Conservation (phyloP, 2,888 invertebrate species). For the Mamestra brassicae region DNA sequence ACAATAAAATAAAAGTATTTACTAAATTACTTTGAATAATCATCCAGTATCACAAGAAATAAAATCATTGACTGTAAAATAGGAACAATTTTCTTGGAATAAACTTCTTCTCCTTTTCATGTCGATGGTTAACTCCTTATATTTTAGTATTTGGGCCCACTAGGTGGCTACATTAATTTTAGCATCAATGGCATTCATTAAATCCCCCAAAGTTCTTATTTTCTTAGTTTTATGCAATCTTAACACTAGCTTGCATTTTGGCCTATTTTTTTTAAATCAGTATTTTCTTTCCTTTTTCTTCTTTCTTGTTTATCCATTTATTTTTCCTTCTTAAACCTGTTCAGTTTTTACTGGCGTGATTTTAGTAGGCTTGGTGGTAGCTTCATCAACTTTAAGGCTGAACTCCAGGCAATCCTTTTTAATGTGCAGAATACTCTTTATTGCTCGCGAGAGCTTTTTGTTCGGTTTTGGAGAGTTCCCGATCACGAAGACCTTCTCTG, state of each 20-base stretch:
- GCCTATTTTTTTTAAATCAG: not conserved
- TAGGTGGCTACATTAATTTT: too few relatives aligned
- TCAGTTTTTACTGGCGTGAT: constrained; percentile 83
- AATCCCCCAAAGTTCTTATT: too few relatives aligned
- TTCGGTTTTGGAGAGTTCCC: constrained; percentile 80
- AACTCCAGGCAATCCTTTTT: constrained; percentile 84
- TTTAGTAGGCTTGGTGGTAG: constrained; percentile 84
- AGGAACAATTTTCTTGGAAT: not conserved
- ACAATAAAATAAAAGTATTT: not conserved
- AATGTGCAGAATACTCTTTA: constrained; percentile 84
- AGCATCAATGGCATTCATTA: too few relatives aligned
- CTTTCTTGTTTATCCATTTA: not conserved
- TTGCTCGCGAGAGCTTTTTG: constrained; percentile 77
- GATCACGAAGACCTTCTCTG: constrained; percentile 84
- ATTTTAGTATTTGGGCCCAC: too few relatives aligned
- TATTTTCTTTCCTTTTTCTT: not conserved
- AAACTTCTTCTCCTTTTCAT: too few relatives aligned
- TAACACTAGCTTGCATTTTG: not conserved
- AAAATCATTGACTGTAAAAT: not conserved
- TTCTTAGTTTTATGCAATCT: not conserved
- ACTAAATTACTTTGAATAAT: not conserved
- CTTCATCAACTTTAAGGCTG: constrained; percentile 82
- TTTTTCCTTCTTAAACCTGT: constrained; percentile 54
- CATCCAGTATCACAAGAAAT: not conserved
- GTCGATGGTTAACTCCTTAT: too few relatives aligned